Percentiles rank a stretch among this genome's conserved stretches.
Evolutionary conservation across 2,888 invertebrate genomes (phyloP).

Genomic region (Holacanthella duospinosa): DNA sequence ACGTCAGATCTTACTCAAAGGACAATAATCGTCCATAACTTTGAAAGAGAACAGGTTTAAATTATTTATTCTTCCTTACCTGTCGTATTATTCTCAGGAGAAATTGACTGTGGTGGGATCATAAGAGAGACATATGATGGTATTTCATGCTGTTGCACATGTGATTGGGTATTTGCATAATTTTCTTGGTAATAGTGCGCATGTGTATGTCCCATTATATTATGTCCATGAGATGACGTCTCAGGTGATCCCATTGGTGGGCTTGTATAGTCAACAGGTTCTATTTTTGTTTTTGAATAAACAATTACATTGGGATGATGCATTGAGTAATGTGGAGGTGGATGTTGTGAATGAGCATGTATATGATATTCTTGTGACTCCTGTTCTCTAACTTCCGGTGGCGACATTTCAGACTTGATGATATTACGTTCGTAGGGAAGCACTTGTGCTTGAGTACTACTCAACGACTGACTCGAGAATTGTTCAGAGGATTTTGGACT

Average conservation of each 20-base stretch:
- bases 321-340: slow-evolving; percentile 18
- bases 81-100: neutral
- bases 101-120: neutral
- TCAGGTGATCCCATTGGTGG: neutral
- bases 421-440: neutral
- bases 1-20: too few relatives aligned
- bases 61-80: too few relatives aligned
- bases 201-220: too few relatives aligned
- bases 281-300: slow-evolving; percentile 32
- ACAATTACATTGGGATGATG: slow-evolving; percentile 35
- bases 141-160: slow-evolving; percentile 17
- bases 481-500: neutral
- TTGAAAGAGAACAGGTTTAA: too few relatives aligned
- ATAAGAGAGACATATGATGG: neutral
- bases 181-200: too few relatives aligned
- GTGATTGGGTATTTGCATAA: too few relatives aligned
- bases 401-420: neutral
- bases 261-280: slow-evolving; percentile 8
- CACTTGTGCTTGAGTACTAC: neutral
- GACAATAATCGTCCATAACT: too few relatives aligned
- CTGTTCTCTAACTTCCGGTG: neutral
- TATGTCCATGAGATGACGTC: slow-evolving; percentile 21
- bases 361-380: neutral
- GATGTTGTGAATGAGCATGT: slow-evolving; percentile 1
- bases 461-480: neutral